phyloP scores from a whole-genome alignment of 2,888 invertebrate genomes.

The Ariolimax columbianus region DNA sequence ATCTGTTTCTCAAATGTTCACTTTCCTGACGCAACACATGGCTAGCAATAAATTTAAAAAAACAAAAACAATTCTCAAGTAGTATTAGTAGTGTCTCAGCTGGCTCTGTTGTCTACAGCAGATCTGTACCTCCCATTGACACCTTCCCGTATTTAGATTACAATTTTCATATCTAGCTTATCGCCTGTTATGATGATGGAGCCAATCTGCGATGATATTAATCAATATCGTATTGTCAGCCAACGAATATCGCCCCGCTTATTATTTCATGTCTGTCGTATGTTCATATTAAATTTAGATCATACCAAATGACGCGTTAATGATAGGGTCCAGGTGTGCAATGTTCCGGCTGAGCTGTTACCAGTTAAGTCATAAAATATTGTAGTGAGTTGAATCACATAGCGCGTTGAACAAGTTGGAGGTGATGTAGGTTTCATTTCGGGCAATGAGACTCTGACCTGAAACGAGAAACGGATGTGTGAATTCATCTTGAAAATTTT shows the following conservation, averaged over 20 bases:
- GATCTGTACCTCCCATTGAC: not conserved
- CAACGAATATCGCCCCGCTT: not conserved
- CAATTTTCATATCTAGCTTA: not conserved
- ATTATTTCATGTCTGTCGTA: not conserved
- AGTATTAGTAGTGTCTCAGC: not conserved
- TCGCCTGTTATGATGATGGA: not conserved
- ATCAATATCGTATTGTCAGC: too few species aligned
- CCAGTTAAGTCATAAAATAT: not conserved
- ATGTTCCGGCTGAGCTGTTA: not conserved
- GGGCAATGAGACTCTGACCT: not conserved
- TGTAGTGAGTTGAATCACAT: not conserved
- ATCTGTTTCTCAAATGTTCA: too few species aligned
- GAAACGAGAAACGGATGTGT: not conserved
- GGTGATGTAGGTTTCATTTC: not conserved
- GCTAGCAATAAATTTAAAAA: not conserved
- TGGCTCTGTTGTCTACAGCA: not conserved
- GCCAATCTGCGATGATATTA: not conserved
- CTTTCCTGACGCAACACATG: not conserved
- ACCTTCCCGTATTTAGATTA: not conserved
- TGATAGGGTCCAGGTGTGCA: not conserved
- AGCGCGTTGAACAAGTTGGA: not conserved
- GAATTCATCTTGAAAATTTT: not conserved
- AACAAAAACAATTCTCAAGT: too few species aligned
- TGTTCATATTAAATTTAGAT: not conserved
- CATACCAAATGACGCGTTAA: not conserved